Percentiles rank a stretch among this genome's conserved stretches.
These are phyloP conservation scores for Drosophila seguyi DNA, from an alignment of 1,140 invertebrate species.

Conservation along the genomic window DNA sequence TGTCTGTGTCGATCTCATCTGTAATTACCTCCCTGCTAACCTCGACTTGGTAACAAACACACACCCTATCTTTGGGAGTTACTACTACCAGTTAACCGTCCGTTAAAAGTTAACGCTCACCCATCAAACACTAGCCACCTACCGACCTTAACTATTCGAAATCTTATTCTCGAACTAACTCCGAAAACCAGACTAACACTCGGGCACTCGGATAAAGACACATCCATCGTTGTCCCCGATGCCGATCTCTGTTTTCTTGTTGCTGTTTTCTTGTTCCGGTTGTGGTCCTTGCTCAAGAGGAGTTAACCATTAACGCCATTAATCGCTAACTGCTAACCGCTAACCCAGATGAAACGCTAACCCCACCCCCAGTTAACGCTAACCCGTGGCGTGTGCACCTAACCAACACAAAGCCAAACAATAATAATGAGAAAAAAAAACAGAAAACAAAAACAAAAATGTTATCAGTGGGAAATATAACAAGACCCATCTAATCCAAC, in stretches of 20 bases:
- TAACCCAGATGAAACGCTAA: constrained; percentile 18
- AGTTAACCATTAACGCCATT: constrained; percentile 15
- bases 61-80: constrained; percentile 10
- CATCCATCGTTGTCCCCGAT: constrained; percentile 23
- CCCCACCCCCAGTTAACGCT: constrained; percentile 12
- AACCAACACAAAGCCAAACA: constrained; percentile 40
- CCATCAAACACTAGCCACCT: constrained; percentile 1
- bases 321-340: constrained; percentile 14
- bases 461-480: constrained; percentile 1
- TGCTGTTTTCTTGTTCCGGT: constrained; percentile 15
- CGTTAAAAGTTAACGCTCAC: not conserved
- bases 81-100: constrained; percentile 11
- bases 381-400: constrained; percentile 46
- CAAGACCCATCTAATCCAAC: constrained; percentile 23
- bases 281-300: constrained; percentile 4
- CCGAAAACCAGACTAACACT: constrained; percentile 13
- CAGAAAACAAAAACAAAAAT: not conserved
- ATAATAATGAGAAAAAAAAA: constrained; percentile 6
- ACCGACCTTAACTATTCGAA: constrained; percentile 3
- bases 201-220: constrained; percentile 18
- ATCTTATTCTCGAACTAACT: not conserved
- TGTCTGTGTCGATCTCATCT: constrained; percentile 14
- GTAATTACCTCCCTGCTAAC: constrained; percentile 23
- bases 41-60: not conserved
- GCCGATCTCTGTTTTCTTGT: constrained; percentile 6